Evolutionary conservation across 2,888 invertebrate genomes (phyloP).

Genomic region (Dicranocentrus wangi): DNA sequence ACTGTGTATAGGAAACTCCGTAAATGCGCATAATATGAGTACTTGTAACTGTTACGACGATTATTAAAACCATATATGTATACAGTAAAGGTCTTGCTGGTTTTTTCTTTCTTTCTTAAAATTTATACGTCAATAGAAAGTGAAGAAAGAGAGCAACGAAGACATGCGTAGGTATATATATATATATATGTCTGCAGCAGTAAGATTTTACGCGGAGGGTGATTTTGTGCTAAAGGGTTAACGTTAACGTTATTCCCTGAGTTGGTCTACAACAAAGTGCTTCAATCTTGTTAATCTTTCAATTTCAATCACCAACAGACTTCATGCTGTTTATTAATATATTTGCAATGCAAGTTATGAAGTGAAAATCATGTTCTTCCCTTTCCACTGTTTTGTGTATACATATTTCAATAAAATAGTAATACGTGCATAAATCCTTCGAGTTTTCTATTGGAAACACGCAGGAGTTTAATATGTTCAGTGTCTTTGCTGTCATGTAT

Average conservation of each 20-base stretch:
- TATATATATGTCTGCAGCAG: conserved; percentile 4
- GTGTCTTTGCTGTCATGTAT: background rate
- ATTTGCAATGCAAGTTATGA: conserved; percentile 27
- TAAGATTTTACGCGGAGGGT: too few species aligned
- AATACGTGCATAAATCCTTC: too few species aligned
- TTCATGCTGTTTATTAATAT: conserved; percentile 47
- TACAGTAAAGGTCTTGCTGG: too few species aligned
- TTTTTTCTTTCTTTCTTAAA: background rate
- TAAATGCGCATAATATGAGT: conserved; percentile 9
- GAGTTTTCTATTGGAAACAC: too few species aligned
- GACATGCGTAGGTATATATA: background rate
- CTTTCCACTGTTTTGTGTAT: background rate
- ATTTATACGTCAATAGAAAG: conserved; percentile 14
- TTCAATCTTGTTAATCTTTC: conserved; percentile 56
- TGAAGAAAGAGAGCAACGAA: background rate
- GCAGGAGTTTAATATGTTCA: too few species aligned
- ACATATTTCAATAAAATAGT: background rate
- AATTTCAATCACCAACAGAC: conserved; percentile 53
- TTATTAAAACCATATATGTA: too few species aligned
- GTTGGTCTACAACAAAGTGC: background rate
- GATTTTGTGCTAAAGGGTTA: too few species aligned
- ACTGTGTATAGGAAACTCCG: conserved; percentile 1
- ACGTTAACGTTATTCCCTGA: too few species aligned
- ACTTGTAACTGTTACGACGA: background rate
- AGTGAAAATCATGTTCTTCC: conserved; percentile 36